A percentile compares a stretch with the other conserved stretches of the same genome.
These are phyloP conservation scores for Bicyclus anynana DNA, from an alignment of 1,140 invertebrate genomes.

Conservation along the genomic window DNA sequence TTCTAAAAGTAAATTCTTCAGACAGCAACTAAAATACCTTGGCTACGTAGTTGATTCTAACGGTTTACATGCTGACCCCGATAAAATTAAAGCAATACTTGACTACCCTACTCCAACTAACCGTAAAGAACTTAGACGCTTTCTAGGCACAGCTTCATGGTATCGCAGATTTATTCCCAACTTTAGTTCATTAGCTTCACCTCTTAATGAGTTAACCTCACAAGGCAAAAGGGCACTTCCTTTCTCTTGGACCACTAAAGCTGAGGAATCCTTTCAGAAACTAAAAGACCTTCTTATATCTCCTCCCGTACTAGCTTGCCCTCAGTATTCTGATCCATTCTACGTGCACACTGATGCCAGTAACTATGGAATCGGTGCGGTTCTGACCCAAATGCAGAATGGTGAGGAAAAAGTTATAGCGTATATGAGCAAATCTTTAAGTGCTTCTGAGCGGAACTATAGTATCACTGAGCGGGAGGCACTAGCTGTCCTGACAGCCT, in stretches of 20 bases:
- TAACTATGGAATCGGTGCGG: conserved; percentile 27
- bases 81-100: conserved; percentile 13
- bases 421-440: no score
- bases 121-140: no score
- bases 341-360: conserved; percentile 33
- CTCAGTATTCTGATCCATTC: conserved; percentile 24
- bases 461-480: conserved; percentile 33
- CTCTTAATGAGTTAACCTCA: no score
- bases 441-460: conserved; percentile 27
- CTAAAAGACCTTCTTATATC: no score
- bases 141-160: no score
- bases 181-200: no score
- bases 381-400: conserved; percentile 23
- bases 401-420: no score
- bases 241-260: no score
- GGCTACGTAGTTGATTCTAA: conserved; percentile 5
- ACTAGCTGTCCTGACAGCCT: conserved; percentile 26
- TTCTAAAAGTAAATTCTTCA: no score
- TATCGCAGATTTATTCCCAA: no score
- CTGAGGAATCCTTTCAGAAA: no score
- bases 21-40: conserved; percentile 9
- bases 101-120: conserved; percentile 16
- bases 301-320: conserved; percentile 28
- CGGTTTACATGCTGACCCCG: conserved; percentile 3
- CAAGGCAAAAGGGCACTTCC: conserved; percentile 1